These are phyloP conservation scores for Rhyacichthys aspro DNA, from an alignment of 2,797 vertebrate genomes.

Conservation along the genomic window DNA sequence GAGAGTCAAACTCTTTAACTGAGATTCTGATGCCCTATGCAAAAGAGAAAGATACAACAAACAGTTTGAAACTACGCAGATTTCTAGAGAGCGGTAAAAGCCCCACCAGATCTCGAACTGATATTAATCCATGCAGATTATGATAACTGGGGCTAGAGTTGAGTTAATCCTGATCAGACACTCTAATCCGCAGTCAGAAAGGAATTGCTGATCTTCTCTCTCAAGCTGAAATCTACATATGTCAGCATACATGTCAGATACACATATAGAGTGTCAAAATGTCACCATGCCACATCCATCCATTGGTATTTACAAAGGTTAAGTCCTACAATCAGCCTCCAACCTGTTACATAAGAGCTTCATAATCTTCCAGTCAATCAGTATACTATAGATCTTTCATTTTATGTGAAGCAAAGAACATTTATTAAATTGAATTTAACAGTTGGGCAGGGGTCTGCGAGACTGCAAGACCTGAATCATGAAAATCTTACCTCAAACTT, in stretches of 20 bases:
- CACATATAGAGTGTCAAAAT: slow-evolving; percentile 23
- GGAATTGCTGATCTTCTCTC: slow-evolving; percentile 62
- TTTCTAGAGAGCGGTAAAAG: slow-evolving; percentile 63
- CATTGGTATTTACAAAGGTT: neutral
- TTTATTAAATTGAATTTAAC: neutral
- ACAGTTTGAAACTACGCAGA: slow-evolving; percentile 39
- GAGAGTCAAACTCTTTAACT: slow-evolving; percentile 89
- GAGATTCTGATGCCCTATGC: slow-evolving; percentile 87
- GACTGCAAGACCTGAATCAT: neutral
- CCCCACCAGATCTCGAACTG: slow-evolving; percentile 51
- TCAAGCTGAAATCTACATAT: slow-evolving; percentile 25
- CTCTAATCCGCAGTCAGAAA: slow-evolving; percentile 68
- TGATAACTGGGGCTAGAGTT: slow-evolving; percentile 75
- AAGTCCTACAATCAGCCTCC: neutral
- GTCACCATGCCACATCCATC: slow-evolving; percentile 6
- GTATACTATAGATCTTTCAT: neutral
- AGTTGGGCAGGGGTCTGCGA: neutral
- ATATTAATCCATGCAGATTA: slow-evolving; percentile 81
- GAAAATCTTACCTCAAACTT: slow-evolving; percentile 88
- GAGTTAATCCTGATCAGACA: slow-evolving; percentile 75
- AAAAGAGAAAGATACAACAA: slow-evolving; percentile 15
- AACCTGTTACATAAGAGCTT: slow-evolving; percentile 1
- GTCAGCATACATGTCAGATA: slow-evolving; percentile 37
- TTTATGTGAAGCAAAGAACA: neutral
- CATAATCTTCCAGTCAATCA: slow-evolving; percentile 10